Evolutionary conservation across 2,113 vertebrate genomes (phyloP).

Genomic region (Hemicordylus capensis): DNA sequence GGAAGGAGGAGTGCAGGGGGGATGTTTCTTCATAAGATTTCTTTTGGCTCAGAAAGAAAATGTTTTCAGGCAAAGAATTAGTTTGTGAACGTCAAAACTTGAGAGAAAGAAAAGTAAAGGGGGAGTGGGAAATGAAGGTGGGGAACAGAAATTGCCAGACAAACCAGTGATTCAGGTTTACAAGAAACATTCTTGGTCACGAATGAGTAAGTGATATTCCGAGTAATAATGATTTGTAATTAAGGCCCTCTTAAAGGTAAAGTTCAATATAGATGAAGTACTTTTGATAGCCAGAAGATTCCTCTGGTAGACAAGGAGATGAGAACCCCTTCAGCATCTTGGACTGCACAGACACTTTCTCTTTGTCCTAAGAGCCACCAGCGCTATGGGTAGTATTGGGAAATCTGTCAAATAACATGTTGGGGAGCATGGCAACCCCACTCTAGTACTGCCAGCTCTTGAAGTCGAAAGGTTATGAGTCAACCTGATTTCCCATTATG

Average conservation of each 20-base stretch:
- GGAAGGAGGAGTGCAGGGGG: constrained; percentile 26
- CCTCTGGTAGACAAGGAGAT: constrained; percentile 29
- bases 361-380: not conserved
- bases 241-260: constrained; percentile 48
- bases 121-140: constrained; percentile 34
- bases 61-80: constrained; percentile 59
- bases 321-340: not conserved
- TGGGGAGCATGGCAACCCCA: not conserved
- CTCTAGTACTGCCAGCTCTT: not conserved
- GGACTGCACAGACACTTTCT: not conserved
- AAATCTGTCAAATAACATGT: not conserved
- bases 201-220: constrained; percentile 56
- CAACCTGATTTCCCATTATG: not conserved
- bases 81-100: constrained; percentile 53
- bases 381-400: not conserved
- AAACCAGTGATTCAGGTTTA: constrained; percentile 55
- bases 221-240: constrained; percentile 42
- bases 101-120: not conserved
- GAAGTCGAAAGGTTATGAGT: not conserved
- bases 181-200: constrained; percentile 49
- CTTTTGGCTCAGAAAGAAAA: constrained; percentile 53
- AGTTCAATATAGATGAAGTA: constrained; percentile 30
- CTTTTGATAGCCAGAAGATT: constrained; percentile 13
- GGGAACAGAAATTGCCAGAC: constrained; percentile 19
- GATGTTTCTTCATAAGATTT: constrained; percentile 51